Base-by-base conservation (phyloP, 2,888 invertebrate species). In the Eupeodes latifasciatus region DNA sequence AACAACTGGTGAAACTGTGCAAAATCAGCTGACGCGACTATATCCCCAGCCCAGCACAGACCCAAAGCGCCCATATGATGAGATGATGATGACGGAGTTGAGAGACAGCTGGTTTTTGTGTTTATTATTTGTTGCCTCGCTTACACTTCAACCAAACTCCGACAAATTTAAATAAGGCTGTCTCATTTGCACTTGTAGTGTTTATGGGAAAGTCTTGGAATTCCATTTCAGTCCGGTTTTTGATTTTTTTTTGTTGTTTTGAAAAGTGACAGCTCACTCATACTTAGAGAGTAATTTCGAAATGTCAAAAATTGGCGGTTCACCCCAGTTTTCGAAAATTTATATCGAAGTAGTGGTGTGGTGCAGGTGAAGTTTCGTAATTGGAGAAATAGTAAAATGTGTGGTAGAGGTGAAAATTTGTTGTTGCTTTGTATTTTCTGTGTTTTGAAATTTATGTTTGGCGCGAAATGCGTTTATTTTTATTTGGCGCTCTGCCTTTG, bases 231-330 rank as follows among this genome's bases (percentile, higher is more conserved):
- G 79, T 76, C 83, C 86, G 79, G 64, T 76, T 76, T 72, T 83
- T 82, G 82, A 75, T 79, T 76, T 82, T 49, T 27, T 83, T 51
- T 69, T 53, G 53, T 6, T 51, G 16, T 59, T 72, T 57, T 53
- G 66, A 67, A 57, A 74, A 69, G 69, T 83, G 83, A 79, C 86
- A 83, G 79, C 19, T 36, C 74, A 78, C 80, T 1, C 67, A 83
- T 55, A 74, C 84, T 74, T 4, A 9, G n/a, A 36, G 49, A 12
- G 4, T n/a, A 34, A 6, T 67, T 86, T 87, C 84, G 84, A 87
- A 84, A 49, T 74, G 87, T 87, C 84, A 84, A 72, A 72, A 27
- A 72, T 84, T 87, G 83, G 84, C 80, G 84, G 87, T 49, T 67
- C 34, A n/a, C 75, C 79, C 80, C 76, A 59, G 44, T 47, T 72